Conservation (phyloP, 2,888 invertebrate species). For the Cancer borealis region DNA sequence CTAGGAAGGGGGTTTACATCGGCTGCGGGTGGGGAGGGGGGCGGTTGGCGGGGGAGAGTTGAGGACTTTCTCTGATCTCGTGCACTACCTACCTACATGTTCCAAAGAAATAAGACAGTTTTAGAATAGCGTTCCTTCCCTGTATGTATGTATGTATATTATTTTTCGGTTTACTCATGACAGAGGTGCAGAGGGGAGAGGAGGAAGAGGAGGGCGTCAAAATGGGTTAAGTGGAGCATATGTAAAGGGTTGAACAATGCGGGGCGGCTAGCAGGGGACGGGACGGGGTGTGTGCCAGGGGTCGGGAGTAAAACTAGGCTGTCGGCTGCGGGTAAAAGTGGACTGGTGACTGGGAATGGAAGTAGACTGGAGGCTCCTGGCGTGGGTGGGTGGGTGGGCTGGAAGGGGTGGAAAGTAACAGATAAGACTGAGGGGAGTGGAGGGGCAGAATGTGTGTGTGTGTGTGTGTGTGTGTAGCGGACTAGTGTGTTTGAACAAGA, state of each 20-base stretch:
- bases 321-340: background rate
- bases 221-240: background rate
- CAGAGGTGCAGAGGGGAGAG: background rate
- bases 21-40: background rate
- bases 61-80: background rate
- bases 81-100: background rate
- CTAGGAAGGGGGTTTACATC: background rate
- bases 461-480: constrained; percentile 40
- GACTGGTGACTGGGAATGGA: background rate
- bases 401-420: background rate
- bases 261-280: background rate
- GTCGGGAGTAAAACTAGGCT: no score
- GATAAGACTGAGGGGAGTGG: background rate
- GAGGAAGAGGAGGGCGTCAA: background rate
- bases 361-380: background rate
- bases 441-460: background rate
- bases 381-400: background rate
- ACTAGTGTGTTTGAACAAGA: background rate
- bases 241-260: background rate
- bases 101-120: background rate
- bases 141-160: background rate
- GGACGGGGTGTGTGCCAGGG: no score
- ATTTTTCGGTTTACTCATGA: background rate
- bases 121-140: background rate
- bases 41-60: no score